Percentiles rank a stretch among this genome's conserved stretches.
Conservation (phyloP, 2,113 vertebrate genomes). For the Esox niger region DNA sequence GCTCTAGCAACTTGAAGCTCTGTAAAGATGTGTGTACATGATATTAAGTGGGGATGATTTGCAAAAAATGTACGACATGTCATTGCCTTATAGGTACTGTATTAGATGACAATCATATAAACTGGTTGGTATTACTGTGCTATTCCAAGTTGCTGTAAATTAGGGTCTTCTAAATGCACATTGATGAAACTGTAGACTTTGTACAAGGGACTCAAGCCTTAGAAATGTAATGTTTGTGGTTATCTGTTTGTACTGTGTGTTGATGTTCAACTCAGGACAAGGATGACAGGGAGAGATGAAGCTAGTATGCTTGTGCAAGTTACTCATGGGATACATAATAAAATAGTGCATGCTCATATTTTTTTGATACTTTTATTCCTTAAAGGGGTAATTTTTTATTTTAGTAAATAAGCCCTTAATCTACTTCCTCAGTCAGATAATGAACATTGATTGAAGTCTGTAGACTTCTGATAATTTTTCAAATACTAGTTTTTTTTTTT, state of each 20-base stretch:
- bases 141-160: constrained; percentile 57
- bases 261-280: too few species aligned
- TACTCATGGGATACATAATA: constrained; percentile 13
- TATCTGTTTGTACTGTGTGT: too few species aligned
- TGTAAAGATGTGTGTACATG: not conserved
- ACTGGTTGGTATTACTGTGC: not conserved
- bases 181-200: not conserved
- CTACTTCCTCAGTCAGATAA: too few species aligned
- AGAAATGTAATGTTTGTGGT: too few species aligned
- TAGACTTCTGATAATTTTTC: not conserved
- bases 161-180: constrained; percentile 10
- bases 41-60: not conserved
- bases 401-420: too few species aligned
- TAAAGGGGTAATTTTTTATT: too few species aligned
- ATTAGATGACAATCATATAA: constrained; percentile 16
- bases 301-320: constrained; percentile 1
- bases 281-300: not conserved
- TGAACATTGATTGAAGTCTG: too few species aligned
- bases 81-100: constrained; percentile 11
- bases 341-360: not conserved
- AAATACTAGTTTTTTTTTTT: not conserved
- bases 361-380: not conserved
- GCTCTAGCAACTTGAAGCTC: not conserved
- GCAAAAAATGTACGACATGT: not conserved
- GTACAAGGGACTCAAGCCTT: not conserved